Evolutionary conservation across 2,113 vertebrate species (phyloP).

Genomic region (Heterochromis multidens): DNA sequence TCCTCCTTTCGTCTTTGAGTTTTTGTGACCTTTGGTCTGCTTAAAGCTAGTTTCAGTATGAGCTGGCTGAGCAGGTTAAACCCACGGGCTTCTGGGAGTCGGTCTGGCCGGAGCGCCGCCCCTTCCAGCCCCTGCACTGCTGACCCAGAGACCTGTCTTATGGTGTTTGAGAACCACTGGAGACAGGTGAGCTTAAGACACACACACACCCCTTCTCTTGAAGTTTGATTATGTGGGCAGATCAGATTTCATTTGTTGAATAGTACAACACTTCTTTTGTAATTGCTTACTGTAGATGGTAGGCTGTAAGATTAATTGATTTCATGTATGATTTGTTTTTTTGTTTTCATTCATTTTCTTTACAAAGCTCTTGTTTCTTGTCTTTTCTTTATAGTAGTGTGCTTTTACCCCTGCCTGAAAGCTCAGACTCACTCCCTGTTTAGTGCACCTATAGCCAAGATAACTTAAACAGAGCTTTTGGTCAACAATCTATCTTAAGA

Average conservation of each 20-base stretch:
- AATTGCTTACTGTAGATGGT: too few species aligned
- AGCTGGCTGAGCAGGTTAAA: constrained; percentile 95
- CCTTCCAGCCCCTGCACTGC: constrained; percentile 84
- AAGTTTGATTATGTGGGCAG: too few species aligned
- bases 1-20: background rate
- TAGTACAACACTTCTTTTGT: background rate
- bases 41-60: constrained; percentile 77
- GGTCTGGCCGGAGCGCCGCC: constrained; percentile 73
- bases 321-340: background rate
- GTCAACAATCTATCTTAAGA: background rate
- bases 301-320: too few species aligned
- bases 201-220: background rate
- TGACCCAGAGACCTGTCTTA: constrained; percentile 94
- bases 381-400: background rate
- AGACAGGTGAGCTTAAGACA: constrained; percentile 81
- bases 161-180: constrained; percentile 98
- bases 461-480: background rate
- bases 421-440: background rate
- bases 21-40: background rate
- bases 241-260: background rate
- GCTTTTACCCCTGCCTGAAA: background rate
- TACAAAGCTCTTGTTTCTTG: background rate
- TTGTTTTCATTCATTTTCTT: background rate
- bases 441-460: too few species aligned
- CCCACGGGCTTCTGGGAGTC: constrained; percentile 78